Evolutionary conservation across 2,113 vertebrate species (phyloP).

Genomic region (Ploceus nigricollis): DNA sequence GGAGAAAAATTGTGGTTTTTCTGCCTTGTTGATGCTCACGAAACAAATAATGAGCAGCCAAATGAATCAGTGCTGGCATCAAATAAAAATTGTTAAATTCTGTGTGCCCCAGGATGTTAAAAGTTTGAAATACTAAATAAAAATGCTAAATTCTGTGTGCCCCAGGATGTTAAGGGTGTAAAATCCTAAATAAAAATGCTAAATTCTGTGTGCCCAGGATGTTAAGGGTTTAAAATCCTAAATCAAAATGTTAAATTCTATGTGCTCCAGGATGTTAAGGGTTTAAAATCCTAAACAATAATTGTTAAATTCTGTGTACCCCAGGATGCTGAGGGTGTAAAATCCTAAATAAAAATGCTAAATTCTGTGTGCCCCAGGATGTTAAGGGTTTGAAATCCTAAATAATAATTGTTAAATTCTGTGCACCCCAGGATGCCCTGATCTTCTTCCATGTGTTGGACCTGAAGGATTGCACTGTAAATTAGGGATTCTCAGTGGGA

Average conservation of each 20-base stretch:
- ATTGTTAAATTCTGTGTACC: too few relatives aligned
- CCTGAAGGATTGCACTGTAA: background rate
- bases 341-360: background rate
- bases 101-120: accelerated
- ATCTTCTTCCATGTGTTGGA: accelerated
- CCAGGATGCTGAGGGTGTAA: too few relatives aligned
- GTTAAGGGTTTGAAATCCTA: background rate
- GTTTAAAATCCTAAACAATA: background rate
- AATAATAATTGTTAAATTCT: too few relatives aligned
- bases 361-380: background rate
- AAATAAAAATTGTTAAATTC: background rate
- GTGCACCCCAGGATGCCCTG: background rate
- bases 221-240: background rate
- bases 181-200: background rate
- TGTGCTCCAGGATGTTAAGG: background rate
- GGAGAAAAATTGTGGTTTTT: background rate
- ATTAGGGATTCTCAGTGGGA: background rate
- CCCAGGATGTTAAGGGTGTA: too few relatives aligned
- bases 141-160: background rate
- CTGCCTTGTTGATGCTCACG: background rate
- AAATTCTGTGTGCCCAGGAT: background rate
- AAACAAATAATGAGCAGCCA: background rate
- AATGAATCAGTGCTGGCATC: background rate
- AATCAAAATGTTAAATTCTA: too few relatives aligned
- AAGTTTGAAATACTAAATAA: background rate